These are phyloP conservation scores for Lutjanus argentimaculatus DNA, from an alignment of 2,797 vertebrate genomes.

Conservation along the genomic window DNA sequence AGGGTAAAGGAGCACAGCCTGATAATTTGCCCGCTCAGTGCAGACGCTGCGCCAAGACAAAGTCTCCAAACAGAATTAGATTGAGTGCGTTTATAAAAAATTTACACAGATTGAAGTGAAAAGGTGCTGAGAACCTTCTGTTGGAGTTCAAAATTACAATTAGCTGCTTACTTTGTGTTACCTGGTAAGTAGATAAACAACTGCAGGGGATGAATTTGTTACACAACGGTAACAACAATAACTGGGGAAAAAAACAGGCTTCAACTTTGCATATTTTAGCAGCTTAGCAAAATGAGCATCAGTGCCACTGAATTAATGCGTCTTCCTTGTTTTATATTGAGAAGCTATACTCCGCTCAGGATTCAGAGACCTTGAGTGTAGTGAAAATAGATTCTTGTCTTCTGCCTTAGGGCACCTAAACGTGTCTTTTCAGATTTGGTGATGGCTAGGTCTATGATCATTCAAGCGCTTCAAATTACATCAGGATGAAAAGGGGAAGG, in stretches of 20 bases:
- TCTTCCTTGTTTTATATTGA: constrained; percentile 66
- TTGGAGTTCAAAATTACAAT: constrained; percentile 65
- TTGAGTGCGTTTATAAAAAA: constrained; percentile 51
- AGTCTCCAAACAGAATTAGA: constrained; percentile 50
- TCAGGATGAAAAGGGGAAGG: constrained; percentile 83
- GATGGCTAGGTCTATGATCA: constrained; percentile 84
- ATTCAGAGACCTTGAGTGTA: constrained; percentile 73
- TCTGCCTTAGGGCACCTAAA: constrained; percentile 78
- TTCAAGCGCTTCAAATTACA: constrained; percentile 85
- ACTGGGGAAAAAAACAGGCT: constrained; percentile 35
- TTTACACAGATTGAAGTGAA: constrained; percentile 25
- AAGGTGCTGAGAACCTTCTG: constrained; percentile 39
- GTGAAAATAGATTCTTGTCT: constrained; percentile 84
- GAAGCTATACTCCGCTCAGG: constrained; percentile 56
- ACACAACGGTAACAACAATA: constrained; percentile 59
- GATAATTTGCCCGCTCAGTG: constrained; percentile 65
- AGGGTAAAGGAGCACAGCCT: constrained; percentile 77
- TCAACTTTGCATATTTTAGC: constrained; percentile 71
- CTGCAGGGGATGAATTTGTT: constrained; percentile 77
- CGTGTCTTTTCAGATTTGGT: constrained; percentile 84
- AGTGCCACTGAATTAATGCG: constrained; percentile 65
- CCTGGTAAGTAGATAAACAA: constrained; percentile 76
- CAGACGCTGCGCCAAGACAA: constrained; percentile 38
- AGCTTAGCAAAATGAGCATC: constrained; percentile 72
- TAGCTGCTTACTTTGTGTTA: constrained; percentile 71